Percentiles rank a stretch among this genome's conserved stretches.
Conservation (phyloP, 2,888 invertebrate species). For the Rutpela maculata region DNA sequence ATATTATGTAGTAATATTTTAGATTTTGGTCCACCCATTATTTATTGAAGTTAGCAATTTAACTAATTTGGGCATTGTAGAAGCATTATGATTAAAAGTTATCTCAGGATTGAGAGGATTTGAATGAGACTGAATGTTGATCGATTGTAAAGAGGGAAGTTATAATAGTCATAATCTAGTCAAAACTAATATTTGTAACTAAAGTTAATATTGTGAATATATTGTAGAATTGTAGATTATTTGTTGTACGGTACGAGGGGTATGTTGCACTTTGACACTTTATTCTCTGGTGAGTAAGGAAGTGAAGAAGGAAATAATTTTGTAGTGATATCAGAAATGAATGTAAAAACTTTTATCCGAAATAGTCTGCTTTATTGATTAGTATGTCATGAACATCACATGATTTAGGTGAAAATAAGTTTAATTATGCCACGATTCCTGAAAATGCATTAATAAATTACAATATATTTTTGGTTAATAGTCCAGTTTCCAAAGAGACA, state of each 20-base stretch:
- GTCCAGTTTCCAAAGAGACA: too few relatives aligned
- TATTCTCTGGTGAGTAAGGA: not conserved
- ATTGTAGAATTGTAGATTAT: constrained; percentile 51
- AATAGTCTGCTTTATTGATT: too few relatives aligned
- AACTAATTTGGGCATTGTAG: not conserved
- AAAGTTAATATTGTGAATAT: constrained; percentile 55
- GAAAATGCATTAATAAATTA: too few relatives aligned
- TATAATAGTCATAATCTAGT: constrained; percentile 54
- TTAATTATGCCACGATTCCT: too few relatives aligned
- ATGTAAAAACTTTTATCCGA: too few relatives aligned
- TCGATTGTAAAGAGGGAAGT: constrained; percentile 46
- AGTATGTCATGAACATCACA: too few relatives aligned
- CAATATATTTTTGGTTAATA: too few relatives aligned
- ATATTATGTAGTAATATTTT: not conserved
- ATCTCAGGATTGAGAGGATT: constrained; percentile 54
- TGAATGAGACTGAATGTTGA: constrained; percentile 61
- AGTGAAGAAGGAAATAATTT: not conserved
- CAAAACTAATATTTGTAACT: constrained; percentile 46
- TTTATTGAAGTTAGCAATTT: not conserved
- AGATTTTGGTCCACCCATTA: not conserved
- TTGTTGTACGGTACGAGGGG: constrained; percentile 54
- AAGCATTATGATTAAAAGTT: constrained; percentile 54
- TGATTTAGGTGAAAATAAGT: too few relatives aligned
- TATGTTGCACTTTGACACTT: constrained; percentile 43
- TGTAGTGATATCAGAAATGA: too few relatives aligned